phyloP scores from a whole-genome alignment of 1,140 invertebrate species.

The Drosophila santomea region DNA sequence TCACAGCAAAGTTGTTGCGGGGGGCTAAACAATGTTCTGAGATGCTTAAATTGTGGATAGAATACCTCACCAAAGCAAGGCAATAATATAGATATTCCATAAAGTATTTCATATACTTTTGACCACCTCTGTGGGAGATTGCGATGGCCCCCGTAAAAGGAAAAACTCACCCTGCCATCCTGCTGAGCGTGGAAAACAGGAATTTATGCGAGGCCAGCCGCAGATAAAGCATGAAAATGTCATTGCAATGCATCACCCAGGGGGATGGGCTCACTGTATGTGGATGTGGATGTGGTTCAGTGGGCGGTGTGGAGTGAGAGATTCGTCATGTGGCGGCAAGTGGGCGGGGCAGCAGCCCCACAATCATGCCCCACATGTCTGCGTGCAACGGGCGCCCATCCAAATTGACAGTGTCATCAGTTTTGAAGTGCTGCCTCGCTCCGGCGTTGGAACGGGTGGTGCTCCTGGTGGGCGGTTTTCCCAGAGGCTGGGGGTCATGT shows the following conservation, averaged over 20 bases:
- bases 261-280: conserved; percentile 2
- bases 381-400: conserved; percentile 26
- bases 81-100: too few relatives aligned
- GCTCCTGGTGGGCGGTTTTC: conserved; percentile 3
- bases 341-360: neutral
- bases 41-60: too few relatives aligned
- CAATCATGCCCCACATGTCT: neutral
- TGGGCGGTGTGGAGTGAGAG: neutral
- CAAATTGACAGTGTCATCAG: conserved; percentile 76
- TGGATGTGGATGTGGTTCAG: neutral
- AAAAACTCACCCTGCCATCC: neutral
- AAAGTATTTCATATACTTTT: too few relatives aligned
- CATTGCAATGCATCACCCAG: conserved; percentile 60
- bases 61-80: too few relatives aligned
- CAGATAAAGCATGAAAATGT: conserved; percentile 72
- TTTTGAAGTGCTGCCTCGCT: conserved; percentile 61
- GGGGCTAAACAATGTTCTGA: neutral
- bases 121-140: neutral
- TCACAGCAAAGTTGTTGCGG: neutral
- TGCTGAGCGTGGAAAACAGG: conserved; percentile 22
- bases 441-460: conserved; percentile 14
- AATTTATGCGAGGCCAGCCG: conserved; percentile 67
- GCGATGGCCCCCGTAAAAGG: neutral
- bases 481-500: conserved; percentile 22
- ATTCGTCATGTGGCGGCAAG: conserved; percentile 11